Conservation (phyloP, 2,888 invertebrate genomes). For the Aporophyla nigra region DNA sequence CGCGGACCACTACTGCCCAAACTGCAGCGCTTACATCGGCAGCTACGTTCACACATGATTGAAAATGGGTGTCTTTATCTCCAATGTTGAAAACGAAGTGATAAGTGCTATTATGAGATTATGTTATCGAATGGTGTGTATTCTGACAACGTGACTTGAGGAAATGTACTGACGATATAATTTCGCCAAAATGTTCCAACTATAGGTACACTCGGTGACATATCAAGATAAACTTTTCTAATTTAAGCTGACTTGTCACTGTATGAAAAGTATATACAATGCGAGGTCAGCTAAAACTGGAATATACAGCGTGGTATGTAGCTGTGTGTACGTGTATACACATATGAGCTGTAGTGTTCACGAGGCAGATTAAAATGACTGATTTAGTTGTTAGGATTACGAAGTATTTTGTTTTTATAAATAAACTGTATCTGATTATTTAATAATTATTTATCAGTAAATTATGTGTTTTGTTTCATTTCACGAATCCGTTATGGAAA, state of each 20-base stretch:
- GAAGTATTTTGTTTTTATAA: neutral
- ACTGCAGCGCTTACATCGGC: slow-evolving; percentile 90
- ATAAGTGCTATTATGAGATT: neutral
- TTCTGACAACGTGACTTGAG: neutral
- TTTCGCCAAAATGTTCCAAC: too few relatives aligned
- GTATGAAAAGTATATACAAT: too few relatives aligned
- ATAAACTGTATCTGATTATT: slow-evolving; percentile 24
- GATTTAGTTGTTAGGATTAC: slow-evolving; percentile 5
- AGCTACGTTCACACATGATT: slow-evolving; percentile 73
- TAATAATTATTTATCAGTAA: neutral
- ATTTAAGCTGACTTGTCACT: too few relatives aligned
- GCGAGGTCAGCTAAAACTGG: too few relatives aligned
- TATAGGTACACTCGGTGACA: too few relatives aligned
- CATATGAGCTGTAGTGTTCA: neutral
- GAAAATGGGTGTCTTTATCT: neutral
- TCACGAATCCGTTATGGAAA: neutral
- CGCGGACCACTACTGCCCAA: slow-evolving; percentile 90
- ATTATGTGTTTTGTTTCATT: slow-evolving; percentile 27
- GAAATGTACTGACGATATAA: neutral
- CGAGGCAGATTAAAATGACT: slow-evolving; percentile 6
- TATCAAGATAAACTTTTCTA: too few relatives aligned
- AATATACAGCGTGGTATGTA: too few relatives aligned
- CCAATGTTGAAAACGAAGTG: neutral
- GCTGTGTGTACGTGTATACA: too few relatives aligned
- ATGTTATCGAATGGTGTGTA: neutral